Evolutionary conservation across 1,140 invertebrate genomes (phyloP).

Genomic region (Ceratosolen solmsi): DNA sequence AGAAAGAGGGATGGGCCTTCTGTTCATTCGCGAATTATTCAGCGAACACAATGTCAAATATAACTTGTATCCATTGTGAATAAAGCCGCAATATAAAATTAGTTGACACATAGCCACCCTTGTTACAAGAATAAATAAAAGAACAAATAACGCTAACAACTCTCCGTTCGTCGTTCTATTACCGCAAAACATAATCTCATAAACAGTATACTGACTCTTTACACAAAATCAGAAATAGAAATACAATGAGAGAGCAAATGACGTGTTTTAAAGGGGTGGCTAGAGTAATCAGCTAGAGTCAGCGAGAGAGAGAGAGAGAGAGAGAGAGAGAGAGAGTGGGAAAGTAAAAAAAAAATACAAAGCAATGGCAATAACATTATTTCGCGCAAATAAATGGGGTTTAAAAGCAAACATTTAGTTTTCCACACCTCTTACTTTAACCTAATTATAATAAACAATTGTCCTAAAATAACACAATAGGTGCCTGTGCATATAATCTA

Average conservation of each 20-base stretch:
- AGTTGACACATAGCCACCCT: neutral
- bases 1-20: neutral
- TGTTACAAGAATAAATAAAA: slow-evolving; percentile 4
- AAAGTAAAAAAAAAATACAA: too few species aligned
- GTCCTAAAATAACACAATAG: too few species aligned
- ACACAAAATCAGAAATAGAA: neutral
- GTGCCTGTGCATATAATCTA: too few species aligned
- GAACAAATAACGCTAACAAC: slow-evolving; percentile 16
- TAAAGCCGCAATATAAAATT: neutral
- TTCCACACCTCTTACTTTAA: too few species aligned
- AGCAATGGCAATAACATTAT: too few species aligned
- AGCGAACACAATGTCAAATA: neutral
- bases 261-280: too few species aligned
- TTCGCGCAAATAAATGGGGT: too few species aligned
- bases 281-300: too few species aligned
- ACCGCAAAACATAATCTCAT: slow-evolving; percentile 8
- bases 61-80: neutral
- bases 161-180: neutral
- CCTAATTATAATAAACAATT: too few species aligned
- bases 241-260: neutral
- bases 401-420: too few species aligned
- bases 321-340: too few species aligned
- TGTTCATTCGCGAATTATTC: neutral
- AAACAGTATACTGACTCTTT: neutral
- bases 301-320: too few species aligned